Conservation (phyloP, 2,888 invertebrate species). For the Tetropium fuscum region DNA sequence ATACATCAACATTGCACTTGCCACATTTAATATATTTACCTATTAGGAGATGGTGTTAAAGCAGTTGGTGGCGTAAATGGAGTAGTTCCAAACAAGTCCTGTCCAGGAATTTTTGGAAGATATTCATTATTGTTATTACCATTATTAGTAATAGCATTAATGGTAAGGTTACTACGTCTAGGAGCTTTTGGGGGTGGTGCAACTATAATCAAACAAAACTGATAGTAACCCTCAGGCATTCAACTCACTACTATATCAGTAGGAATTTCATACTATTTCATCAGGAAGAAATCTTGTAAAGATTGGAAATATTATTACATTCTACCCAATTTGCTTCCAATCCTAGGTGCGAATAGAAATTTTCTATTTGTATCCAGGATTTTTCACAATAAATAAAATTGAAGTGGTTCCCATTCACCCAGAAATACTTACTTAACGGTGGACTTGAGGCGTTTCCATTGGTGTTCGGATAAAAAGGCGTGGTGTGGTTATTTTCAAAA, state of each 20-base stretch:
- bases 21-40: constrained; percentile 48
- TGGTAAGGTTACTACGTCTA: constrained; percentile 62
- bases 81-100: constrained; percentile 86
- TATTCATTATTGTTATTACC: constrained; percentile 57
- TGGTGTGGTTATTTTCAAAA: constrained; percentile 73
- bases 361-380: no score
- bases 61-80: constrained; percentile 73
- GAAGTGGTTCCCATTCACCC: no score
- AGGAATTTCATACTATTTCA: no score
- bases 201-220: constrained; percentile 71
- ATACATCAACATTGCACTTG: no score
- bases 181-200: constrained; percentile 89
- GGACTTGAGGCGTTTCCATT: constrained; percentile 65
- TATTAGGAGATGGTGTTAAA: constrained; percentile 48
- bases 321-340: no score
- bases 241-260: no score
- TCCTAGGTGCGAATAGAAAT: no score
- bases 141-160: constrained; percentile 24
- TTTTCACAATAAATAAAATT: no score
- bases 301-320: no score
- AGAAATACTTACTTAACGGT: constrained; percentile 75
- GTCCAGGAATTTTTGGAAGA: constrained; percentile 63
- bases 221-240: not conserved
- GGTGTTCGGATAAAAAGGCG: constrained; percentile 54
- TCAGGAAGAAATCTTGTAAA: no score